Evolutionary conservation across 2,888 invertebrate species (phyloP).

Genomic region (Tetranychus piercei): DNA sequence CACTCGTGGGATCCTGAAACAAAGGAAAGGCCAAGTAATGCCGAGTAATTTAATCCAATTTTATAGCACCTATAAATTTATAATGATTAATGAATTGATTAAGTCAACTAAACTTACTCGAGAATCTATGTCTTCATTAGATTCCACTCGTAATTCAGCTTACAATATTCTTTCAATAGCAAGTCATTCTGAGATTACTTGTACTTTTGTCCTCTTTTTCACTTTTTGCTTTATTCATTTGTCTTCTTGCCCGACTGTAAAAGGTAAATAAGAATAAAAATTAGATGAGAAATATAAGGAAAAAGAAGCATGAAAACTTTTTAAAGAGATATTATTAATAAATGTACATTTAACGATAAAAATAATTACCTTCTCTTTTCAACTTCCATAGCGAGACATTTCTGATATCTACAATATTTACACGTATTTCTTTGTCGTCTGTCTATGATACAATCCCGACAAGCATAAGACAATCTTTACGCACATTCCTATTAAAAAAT

Average conservation of each 20-base stretch:
- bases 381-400: conserved; percentile 89
- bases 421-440: conserved; percentile 90
- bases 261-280: too few relatives aligned
- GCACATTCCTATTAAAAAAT: conserved; percentile 91
- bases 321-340: too few relatives aligned
- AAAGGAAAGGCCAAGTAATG: too few relatives aligned
- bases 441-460: conserved; percentile 89
- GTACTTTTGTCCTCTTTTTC: conserved; percentile 59
- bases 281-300: background rate
- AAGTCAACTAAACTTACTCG: conserved; percentile 38
- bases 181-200: conserved; percentile 55
- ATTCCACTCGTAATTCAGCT: conserved; percentile 58
- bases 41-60: conserved; percentile 7
- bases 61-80: too few relatives aligned
- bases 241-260: conserved; percentile 57
- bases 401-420: conserved; percentile 94
- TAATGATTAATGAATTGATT: too few relatives aligned
- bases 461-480: conserved; percentile 88
- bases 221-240: conserved; percentile 54
- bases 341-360: background rate
- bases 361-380: conserved; percentile 53
- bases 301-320: conserved; percentile 27
- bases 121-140: conserved; percentile 39
- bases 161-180: conserved; percentile 76
- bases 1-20: conserved; percentile 35